Base-by-base conservation (phyloP, 2,113 vertebrate genomes). In the Phyllopteryx taeniolatus region DNA sequence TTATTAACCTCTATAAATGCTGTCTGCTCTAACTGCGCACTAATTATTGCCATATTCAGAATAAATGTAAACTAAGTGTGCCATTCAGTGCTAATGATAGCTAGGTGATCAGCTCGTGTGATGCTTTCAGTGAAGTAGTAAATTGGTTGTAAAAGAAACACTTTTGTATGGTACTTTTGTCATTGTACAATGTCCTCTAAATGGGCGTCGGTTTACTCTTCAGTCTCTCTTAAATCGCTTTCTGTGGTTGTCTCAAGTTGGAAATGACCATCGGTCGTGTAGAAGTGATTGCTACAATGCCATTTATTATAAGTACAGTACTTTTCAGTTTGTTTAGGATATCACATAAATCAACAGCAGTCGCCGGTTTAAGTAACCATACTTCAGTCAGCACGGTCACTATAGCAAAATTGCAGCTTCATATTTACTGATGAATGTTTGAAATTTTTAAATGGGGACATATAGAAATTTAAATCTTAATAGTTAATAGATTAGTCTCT, bases 21-120 rank as follows among this genome's bases (percentile, higher is more conserved):
- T 67, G 10, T 1, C 0, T 15, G 1, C 13, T 0, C 0, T 33
- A 19, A 60, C 15, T 0, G 2, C 0, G 22, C 12, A 20, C 0
- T n/a, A 12, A 20, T 0, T 4, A 4, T 22, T 49, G n/a, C 7
- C 15, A 17, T 19, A 17, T 1, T 0, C 15, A 54, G 1, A 63
- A 70, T 22, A 11, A 0, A 2, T 67, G 39, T 8, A 22, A 51
- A 4, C 13, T 44, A 66, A 59, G 33, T 39, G 1, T 12, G 1
- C 33, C 17, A 39, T 35, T 2, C 19, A 56, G 22, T 57, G 63
- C 46, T 67, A 61, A 74, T 54, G 68, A 47, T 63, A 73, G 81
- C 78, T 79, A 47, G 22, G 13, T 2, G 11, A 49, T 56, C 74
- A 76, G 74, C 73, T 67, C 64, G 49, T 46, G 27, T 14, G 42